A percentile compares a stretch with the other conserved stretches of the same genome.
Conservation (phyloP, 2,113 vertebrate genomes). For the Corythoichthys haematopterus region DNA sequence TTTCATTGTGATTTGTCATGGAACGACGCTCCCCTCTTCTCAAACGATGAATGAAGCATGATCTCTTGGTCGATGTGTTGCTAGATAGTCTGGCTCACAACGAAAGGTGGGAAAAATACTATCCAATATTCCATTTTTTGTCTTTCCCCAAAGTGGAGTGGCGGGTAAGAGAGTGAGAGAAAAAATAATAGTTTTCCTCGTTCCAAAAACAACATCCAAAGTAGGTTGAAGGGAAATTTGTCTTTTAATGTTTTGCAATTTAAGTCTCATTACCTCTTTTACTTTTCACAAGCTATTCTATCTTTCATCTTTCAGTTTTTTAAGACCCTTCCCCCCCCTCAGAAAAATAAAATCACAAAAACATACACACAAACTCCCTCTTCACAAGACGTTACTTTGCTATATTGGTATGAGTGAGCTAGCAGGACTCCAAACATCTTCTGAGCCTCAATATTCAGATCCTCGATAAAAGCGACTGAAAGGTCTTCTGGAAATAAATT, state of each 20-base stretch:
- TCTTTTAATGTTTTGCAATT: slow-evolving; percentile 57
- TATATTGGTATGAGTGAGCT: slow-evolving; percentile 48
- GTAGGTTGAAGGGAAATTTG: slow-evolving; percentile 52
- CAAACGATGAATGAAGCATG: background rate
- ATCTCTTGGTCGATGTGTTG: background rate
- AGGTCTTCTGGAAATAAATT: slow-evolving; percentile 18
- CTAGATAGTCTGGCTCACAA: background rate
- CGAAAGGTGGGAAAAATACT: background rate
- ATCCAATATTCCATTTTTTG: slow-evolving; percentile 27
- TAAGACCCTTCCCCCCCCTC: background rate
- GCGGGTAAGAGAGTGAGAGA: slow-evolving; percentile 14
- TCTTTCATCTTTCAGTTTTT: slow-evolving; percentile 2
- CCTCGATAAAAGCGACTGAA: slow-evolving; percentile 25
- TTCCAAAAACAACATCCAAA: slow-evolving; percentile 64
- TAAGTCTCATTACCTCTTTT: slow-evolving; percentile 42
- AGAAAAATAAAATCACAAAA: background rate
- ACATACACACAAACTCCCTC: slow-evolving; percentile 34
- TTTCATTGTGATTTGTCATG: background rate
- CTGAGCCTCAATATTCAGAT: slow-evolving; percentile 45
- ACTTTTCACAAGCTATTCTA: background rate
- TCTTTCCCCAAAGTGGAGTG: slow-evolving; percentile 16
- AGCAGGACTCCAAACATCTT: slow-evolving; percentile 47
- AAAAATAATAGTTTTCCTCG: slow-evolving; percentile 43
- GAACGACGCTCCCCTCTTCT: background rate
- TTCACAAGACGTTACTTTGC: slow-evolving; percentile 54